A percentile compares a stretch with the other conserved stretches of the same genome.
Conservation (phyloP, 2,888 invertebrate genomes). For the Hydrotaea diabolus region DNA sequence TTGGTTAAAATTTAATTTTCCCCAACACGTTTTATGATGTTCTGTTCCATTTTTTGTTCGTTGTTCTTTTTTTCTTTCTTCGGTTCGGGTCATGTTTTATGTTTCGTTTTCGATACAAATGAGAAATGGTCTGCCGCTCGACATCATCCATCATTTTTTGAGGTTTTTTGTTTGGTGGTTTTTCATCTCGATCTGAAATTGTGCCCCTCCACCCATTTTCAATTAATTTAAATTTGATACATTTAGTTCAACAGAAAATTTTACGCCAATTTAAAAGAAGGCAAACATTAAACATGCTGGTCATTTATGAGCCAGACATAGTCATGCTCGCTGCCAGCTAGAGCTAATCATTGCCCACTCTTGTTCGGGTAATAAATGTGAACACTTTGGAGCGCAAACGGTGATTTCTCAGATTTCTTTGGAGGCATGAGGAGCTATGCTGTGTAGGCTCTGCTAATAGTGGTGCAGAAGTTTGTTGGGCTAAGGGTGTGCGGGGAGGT, state of each 20-base stretch:
- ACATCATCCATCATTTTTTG: slow-evolving; percentile 26
- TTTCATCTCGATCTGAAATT: background rate
- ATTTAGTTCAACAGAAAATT: background rate
- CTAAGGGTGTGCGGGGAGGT: too few relatives aligned
- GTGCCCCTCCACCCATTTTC: slow-evolving; percentile 1
- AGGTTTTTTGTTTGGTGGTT: too few relatives aligned
- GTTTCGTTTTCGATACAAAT: background rate
- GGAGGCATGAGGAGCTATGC: background rate
- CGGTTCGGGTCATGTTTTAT: slow-evolving; percentile 8
- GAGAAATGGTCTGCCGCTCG: background rate
- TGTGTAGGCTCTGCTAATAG: background rate
- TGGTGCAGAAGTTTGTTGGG: background rate
- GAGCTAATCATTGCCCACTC: background rate
- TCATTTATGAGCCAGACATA: background rate
- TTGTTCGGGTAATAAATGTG: background rate
- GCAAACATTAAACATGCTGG: slow-evolving; percentile 25
- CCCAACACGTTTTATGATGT: slow-evolving; percentile 20
- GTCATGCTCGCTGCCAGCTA: too few relatives aligned
- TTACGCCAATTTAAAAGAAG: slow-evolving; percentile 24
- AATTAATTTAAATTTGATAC: slow-evolving; percentile 27
- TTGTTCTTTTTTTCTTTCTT: background rate
- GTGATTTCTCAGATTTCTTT: background rate
- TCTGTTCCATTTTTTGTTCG: background rate
- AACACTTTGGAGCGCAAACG: background rate
- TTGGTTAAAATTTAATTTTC: slow-evolving; percentile 6